Conservation (phyloP, 2,797 vertebrate genomes). For the Carcharodon carcharias region DNA sequence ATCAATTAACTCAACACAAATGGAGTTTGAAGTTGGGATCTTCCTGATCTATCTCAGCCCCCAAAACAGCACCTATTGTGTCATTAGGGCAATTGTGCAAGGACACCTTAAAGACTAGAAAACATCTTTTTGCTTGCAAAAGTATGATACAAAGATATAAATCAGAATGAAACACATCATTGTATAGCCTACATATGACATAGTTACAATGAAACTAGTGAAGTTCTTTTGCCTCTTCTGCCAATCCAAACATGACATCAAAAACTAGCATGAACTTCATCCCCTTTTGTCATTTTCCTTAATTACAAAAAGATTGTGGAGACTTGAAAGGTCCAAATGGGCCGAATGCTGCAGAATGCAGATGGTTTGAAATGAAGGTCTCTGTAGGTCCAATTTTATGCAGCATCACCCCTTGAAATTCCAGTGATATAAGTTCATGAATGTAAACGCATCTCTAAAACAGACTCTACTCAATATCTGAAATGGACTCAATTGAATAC, state of each 20-base stretch:
- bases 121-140: not conserved
- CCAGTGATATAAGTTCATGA: not conserved
- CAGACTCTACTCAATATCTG: not conserved
- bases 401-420: not conserved
- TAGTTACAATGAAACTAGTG: not conserved
- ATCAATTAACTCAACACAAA: not conserved
- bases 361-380: not conserved
- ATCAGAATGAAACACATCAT: not conserved
- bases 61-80: not conserved
- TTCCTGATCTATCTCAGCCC: not conserved
- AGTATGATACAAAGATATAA: not conserved
- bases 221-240: not conserved
- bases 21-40: not conserved
- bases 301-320: not conserved
- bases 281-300: not conserved
- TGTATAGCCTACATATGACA: not conserved
- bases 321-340: not conserved
- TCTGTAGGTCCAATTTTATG: not conserved
- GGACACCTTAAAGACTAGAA: not conserved
- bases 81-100: not conserved
- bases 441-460: not conserved
- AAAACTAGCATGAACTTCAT: not conserved
- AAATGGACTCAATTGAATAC: not conserved
- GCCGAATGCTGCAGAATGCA: not conserved
- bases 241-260: not conserved